These are phyloP conservation scores for Spicauda simplicius DNA, from an alignment of 2,888 invertebrate species.

Conservation along the genomic window DNA sequence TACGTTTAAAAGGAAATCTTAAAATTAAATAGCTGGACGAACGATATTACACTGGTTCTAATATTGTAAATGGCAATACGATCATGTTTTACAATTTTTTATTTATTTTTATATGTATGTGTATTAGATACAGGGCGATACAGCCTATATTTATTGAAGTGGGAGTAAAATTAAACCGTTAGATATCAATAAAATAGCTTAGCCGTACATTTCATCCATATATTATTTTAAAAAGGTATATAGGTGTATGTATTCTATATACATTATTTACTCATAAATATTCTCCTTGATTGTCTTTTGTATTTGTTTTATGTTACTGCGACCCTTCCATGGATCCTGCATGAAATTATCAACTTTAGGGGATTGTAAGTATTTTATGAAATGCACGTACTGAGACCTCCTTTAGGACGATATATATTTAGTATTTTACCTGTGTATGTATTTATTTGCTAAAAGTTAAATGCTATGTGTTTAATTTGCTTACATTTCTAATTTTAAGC, in stretches of 20 bases:
- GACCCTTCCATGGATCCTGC: slow-evolving; percentile 76
- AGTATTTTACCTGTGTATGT: not conserved
- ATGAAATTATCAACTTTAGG: slow-evolving; percentile 78
- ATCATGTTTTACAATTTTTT: no score
- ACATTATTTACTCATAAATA: slow-evolving; percentile 36
- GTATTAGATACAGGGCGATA: no score
- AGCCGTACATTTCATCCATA: not conserved
- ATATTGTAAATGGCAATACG: no score
- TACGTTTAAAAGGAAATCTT: no score
- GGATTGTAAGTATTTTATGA: slow-evolving; percentile 75
- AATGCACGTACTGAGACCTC: slow-evolving; percentile 43
- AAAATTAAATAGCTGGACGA: no score
- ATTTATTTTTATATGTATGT: no score
- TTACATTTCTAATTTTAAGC: not conserved
- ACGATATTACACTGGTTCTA: no score
- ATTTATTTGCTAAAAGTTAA: not conserved
- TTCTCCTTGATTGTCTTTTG: slow-evolving; percentile 50
- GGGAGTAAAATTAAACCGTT: no score
- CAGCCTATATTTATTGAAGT: no score
- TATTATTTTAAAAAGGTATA: not conserved
- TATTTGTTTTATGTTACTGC: slow-evolving; percentile 67
- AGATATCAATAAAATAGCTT: not conserved
- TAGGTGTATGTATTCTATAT: slow-evolving; percentile 16
- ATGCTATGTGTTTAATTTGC: not conserved
- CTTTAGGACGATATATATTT: not conserved